Evolutionary conservation across 2,113 vertebrate species (phyloP).

Genomic region (Propithecus coquereli): DNA sequence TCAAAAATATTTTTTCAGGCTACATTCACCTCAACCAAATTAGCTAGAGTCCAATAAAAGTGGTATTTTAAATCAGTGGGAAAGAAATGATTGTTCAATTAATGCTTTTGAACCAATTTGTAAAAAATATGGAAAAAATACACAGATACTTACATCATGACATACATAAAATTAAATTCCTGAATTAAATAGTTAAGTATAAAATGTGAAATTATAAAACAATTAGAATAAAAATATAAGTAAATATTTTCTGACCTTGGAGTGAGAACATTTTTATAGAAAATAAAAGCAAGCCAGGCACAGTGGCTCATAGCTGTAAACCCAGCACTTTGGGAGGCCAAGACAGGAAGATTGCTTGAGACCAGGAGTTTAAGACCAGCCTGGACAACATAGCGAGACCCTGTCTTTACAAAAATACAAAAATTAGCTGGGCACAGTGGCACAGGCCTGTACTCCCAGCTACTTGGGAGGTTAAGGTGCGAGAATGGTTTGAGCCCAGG

Average conservation of each 20-base stretch:
- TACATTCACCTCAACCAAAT: neutral
- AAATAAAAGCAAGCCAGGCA: neutral
- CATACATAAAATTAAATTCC: neutral
- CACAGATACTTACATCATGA: neutral
- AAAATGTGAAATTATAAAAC: neutral
- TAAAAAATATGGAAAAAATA: neutral
- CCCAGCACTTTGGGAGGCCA: too few species aligned
- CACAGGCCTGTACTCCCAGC: too few species aligned
- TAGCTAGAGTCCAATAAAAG: neutral
- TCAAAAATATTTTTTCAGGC: neutral
- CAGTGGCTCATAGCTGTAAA: too few species aligned
- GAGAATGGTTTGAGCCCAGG: too few species aligned
- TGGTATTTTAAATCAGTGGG: neutral
- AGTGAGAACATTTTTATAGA: slow-evolving; percentile 21
- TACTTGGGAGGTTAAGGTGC: too few species aligned
- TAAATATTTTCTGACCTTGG: neutral
- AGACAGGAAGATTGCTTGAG: too few species aligned
- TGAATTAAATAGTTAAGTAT: neutral
- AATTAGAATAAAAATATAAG: neutral
- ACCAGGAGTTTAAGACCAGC: too few species aligned
- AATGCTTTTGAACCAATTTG: neutral
- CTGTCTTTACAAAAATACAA: too few species aligned
- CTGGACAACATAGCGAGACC: too few species aligned
- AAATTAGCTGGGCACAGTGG: too few species aligned
- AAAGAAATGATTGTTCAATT: neutral